These are phyloP conservation scores for Zaprionus capensis DNA, from an alignment of 1,140 invertebrate genomes.

Conservation along the genomic window DNA sequence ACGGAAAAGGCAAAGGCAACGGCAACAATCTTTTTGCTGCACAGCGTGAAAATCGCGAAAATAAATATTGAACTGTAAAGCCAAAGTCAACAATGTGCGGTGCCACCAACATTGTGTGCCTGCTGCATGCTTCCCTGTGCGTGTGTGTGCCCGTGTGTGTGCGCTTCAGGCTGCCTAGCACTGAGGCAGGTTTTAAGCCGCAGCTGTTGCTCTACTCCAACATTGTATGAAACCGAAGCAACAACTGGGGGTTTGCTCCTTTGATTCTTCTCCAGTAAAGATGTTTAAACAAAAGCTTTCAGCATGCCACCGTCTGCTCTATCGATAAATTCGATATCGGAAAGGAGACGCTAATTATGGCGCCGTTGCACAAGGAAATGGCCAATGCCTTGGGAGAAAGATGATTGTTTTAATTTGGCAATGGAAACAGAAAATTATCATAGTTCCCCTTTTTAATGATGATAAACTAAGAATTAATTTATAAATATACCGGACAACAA, in stretches of 20 bases:
- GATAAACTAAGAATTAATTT: too few relatives aligned
- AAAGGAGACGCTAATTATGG: slow-evolving; percentile 43
- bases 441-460: too few relatives aligned
- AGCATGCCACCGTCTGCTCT: background rate
- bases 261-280: background rate
- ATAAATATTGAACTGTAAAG: slow-evolving; percentile 84
- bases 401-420: background rate
- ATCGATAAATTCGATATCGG: slow-evolving; percentile 54
- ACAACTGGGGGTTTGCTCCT: slow-evolving; percentile 9
- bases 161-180: slow-evolving; percentile 12
- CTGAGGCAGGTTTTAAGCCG: slow-evolving; percentile 42
- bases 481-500: too few relatives aligned
- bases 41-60: slow-evolving; percentile 81
- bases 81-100: slow-evolving; percentile 76
- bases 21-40: slow-evolving; percentile 63
- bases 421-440: background rate
- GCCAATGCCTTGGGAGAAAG: too few relatives aligned
- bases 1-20: slow-evolving; percentile 10
- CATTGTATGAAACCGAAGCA: slow-evolving; percentile 25
- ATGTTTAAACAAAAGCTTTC: slow-evolving; percentile 48
- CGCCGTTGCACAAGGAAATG: background rate
- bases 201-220: slow-evolving; percentile 64
- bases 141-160: slow-evolving; percentile 11
- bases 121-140: background rate
- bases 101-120: slow-evolving; percentile 21